A percentile compares a stretch with the other conserved stretches of the same genome.
Evolutionary conservation across 2,113 vertebrate species (phyloP).

Genomic region (human): GRCh38 chr6:159435501-159436000

Average conservation of each 20-base stretch:
- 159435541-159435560: not conserved
- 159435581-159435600: not conserved
- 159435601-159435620: not conserved
- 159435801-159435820: not conserved
- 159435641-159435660: not conserved
- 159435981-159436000: not conserved
- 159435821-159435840: no score
- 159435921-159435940: not conserved
- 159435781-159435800: not conserved
- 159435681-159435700: no score
- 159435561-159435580: not conserved
- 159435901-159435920: not conserved
- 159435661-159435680: accelerated
- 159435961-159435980: not conserved
- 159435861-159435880: not conserved
- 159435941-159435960: not conserved
- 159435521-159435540: not conserved
- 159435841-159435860: accelerated
- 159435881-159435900: accelerated
- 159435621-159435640: not conserved
- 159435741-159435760: not conserved
- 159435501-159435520: not conserved
- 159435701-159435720: not conserved
- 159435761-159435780: not conserved
- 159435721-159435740: not conserved